These are phyloP conservation scores for Anthrax anthrax DNA, from an alignment of 2,888 invertebrate genomes.

Conservation along the genomic window DNA sequence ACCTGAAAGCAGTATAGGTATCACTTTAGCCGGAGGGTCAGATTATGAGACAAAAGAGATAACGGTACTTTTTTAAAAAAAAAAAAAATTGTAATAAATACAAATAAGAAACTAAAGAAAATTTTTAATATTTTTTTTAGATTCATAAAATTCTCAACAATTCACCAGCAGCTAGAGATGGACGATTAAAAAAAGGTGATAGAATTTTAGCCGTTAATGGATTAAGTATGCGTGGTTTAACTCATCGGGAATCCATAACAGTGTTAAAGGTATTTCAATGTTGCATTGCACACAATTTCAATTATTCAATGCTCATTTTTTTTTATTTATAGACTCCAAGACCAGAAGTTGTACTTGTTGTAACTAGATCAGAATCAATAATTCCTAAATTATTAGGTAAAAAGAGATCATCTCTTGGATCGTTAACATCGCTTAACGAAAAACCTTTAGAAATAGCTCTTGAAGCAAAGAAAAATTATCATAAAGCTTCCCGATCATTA, in stretches of 20 bases:
- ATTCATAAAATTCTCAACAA: constrained; percentile 76
- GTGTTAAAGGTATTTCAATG: constrained; percentile 57
- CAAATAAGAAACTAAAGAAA: too few species aligned
- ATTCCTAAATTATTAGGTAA: constrained; percentile 28
- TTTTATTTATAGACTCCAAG: constrained; percentile 49
- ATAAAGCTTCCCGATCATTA: constrained; percentile 32
- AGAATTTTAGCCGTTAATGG: constrained; percentile 83
- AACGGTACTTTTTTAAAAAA: constrained; percentile 59
- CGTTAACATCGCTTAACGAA: constrained; percentile 31
- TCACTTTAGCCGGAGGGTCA: constrained; percentile 75
- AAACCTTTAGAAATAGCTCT: constrained; percentile 27
- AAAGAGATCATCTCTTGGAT: constrained; percentile 33
- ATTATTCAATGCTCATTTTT: background rate
- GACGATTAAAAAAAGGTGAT: constrained; percentile 72
- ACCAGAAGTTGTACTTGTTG: constrained; percentile 62
- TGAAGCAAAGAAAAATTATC: constrained; percentile 30
- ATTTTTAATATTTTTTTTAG: constrained; percentile 38
- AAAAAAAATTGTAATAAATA: too few species aligned
- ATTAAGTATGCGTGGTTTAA: constrained; percentile 63
- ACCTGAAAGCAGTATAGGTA: constrained; percentile 63
- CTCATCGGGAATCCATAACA: constrained; percentile 74
- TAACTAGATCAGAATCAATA: constrained; percentile 42
- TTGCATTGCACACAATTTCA: background rate
- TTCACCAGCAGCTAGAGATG: constrained; percentile 76
- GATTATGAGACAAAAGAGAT: constrained; percentile 88